Base-by-base conservation (phyloP, 1,140 invertebrate species). In the Trissolcus basalis region DNA sequence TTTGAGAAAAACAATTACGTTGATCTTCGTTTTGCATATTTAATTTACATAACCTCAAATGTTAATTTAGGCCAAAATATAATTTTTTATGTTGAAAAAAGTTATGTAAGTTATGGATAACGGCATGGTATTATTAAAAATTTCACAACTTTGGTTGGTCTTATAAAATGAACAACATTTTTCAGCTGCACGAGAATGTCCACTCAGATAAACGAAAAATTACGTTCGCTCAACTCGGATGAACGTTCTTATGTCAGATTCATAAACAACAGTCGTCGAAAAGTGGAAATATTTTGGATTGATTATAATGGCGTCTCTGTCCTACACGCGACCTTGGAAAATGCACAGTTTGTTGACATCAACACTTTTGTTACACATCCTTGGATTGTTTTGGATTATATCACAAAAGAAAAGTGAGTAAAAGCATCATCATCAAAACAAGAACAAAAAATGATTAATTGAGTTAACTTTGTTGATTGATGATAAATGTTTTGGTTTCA, bases 331-430 rank as follows among this genome's bases (percentile, higher is more conserved):
- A 89, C 86, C 1, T 79, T 94, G 5, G 75, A 82, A 5, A 82
- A 90, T n/a, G 84, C 82, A 0, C 79, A 90, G 4, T 90, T 83
- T 79, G 86, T 90, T 47, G 91, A 93, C 79, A 90, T 93, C 2
- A 92, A 93, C 76, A 94, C 94, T 0, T 95, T 89, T 83, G 92
- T 90, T 13, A 90, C 90, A 1, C 94, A 95, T 88, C 92, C 92
- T 6, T 95, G 93, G 93, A 90, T 94, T 27, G 93, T 93, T 75
- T 81, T 91, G 32, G 92, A 94, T 80, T 79, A 88, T 33, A 80
- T 90, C 15, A 92, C 92, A 0, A 90, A 90, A 41, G 92, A 93
- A 60, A 90, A 86, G 84, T 87, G 77, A 77, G 36, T 39, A 39
- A 39, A 39, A 3, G 9, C n/a, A 39, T 11, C 3, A 39, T 39